Conservation (phyloP, 2,797 vertebrate species). For the Dermochelys coriacea region DNA sequence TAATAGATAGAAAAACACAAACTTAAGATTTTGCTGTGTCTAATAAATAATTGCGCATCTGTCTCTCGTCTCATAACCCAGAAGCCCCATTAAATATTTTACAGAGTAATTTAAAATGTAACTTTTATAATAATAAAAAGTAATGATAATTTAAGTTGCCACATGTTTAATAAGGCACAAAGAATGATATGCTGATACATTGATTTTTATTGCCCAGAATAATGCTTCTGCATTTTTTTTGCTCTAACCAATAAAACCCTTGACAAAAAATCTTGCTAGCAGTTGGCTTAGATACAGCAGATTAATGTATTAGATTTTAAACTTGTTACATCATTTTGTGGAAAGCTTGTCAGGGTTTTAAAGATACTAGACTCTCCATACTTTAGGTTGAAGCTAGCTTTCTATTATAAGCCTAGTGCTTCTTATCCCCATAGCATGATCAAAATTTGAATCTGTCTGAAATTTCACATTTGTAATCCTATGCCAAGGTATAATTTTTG, state of each 20-base stretch:
- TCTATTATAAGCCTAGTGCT: background rate
- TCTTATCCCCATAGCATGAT: background rate
- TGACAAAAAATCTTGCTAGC: background rate
- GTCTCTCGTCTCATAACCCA: background rate
- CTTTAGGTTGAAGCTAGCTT: background rate
- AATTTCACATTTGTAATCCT: background rate
- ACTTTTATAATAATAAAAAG: background rate
- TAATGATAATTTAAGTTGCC: background rate
- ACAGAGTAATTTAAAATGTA: background rate
- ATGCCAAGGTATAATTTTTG: background rate
- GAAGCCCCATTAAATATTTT: background rate
- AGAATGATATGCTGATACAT: background rate
- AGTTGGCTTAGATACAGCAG: background rate
- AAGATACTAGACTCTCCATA: background rate
- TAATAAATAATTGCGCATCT: background rate
- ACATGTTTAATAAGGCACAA: background rate
- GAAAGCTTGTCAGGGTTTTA: background rate
- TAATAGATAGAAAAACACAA: background rate
- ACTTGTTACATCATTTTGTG: background rate
- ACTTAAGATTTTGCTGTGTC: background rate
- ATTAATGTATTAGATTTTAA: background rate
- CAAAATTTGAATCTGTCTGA: background rate
- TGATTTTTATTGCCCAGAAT: background rate
- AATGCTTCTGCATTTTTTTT: background rate
- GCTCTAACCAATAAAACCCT: background rate